Percentiles rank a stretch among this genome's conserved stretches.
Conservation (phyloP, 2,797 vertebrate species). For the Mionectes olivaceus region DNA sequence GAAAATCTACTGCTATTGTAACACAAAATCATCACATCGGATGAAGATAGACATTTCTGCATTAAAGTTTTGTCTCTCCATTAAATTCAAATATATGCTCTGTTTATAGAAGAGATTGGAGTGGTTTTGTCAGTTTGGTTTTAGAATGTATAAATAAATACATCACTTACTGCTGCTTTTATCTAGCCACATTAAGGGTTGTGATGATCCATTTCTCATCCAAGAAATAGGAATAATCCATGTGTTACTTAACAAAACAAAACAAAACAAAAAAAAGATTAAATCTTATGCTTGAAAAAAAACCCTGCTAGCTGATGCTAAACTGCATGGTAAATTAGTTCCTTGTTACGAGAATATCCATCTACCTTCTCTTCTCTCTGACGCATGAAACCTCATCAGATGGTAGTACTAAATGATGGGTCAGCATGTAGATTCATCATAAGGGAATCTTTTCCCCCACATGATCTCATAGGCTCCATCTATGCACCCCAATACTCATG, state of each 20-base stretch:
- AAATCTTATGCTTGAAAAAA: conserved; percentile 9
- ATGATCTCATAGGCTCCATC: not conserved
- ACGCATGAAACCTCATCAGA: not conserved
- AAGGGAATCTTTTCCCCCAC: not conserved
- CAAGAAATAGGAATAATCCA: conserved; percentile 84
- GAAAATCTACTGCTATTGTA: not conserved
- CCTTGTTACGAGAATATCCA: not conserved
- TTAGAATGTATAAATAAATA: not conserved
- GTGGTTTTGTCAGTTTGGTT: not conserved
- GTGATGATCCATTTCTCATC: conserved; percentile 80
- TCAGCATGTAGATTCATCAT: not conserved
- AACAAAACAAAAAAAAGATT: not conserved
- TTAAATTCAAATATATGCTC: not conserved
- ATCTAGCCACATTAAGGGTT: conserved; percentile 79
- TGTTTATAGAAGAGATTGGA: not conserved
- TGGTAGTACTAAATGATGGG: not conserved
- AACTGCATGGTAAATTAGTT: not conserved
- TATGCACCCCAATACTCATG: not conserved
- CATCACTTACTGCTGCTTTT: conserved; percentile 78
- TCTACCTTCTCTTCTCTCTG: not conserved
- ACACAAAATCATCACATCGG: not conserved
- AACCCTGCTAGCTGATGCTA: not conserved
- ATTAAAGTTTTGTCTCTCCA: not conserved
- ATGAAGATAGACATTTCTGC: not conserved
- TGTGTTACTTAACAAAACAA: conserved; percentile 61